phyloP scores from a whole-genome alignment of 2,888 invertebrate species.

The Camptogramma bilineatum region DNA sequence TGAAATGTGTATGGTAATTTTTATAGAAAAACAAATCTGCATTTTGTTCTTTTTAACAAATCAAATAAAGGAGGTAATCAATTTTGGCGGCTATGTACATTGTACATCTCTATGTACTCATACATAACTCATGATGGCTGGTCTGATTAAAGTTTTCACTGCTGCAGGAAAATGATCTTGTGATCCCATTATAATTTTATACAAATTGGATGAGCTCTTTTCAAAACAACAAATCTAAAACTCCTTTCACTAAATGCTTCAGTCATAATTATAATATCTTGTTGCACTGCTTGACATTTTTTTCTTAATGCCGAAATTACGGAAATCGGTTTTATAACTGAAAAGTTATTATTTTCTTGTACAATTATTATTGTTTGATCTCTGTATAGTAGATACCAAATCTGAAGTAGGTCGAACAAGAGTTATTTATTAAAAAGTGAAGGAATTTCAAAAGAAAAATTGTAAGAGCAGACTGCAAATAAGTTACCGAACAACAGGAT shows the following conservation, averaged over 20 bases:
- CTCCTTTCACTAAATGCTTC: not conserved
- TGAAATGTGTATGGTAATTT: slow-evolving; percentile 82
- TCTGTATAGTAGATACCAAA: slow-evolving; percentile 79
- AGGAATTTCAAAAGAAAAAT: slow-evolving; percentile 38
- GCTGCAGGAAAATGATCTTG: not conserved
- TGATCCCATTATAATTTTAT: not conserved
- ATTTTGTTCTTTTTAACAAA: slow-evolving; percentile 64
- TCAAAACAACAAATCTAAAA: slow-evolving; percentile 1
- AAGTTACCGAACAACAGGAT: slow-evolving; percentile 62
- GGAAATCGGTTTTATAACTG: not conserved
- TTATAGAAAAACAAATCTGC: slow-evolving; percentile 82
- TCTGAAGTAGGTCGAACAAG: slow-evolving; percentile 56
- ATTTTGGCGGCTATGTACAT: slow-evolving; percentile 6
- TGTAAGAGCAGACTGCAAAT: slow-evolving; percentile 49
- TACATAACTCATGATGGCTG: slow-evolving; percentile 10
- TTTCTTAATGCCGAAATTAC: not conserved
- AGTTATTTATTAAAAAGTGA: slow-evolving; percentile 61
- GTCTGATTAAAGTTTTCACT: slow-evolving; percentile 8
- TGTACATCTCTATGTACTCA: not conserved
- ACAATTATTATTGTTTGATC: slow-evolving; percentile 69
- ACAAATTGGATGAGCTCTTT: slow-evolving; percentile 12
- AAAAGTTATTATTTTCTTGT: slow-evolving; percentile 48
- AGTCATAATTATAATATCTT: not conserved
- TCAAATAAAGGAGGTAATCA: not conserved
- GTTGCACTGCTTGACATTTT: not conserved